phyloP scores from a whole-genome alignment of 1,140 invertebrate genomes.

The Sitophilus oryzae region DNA sequence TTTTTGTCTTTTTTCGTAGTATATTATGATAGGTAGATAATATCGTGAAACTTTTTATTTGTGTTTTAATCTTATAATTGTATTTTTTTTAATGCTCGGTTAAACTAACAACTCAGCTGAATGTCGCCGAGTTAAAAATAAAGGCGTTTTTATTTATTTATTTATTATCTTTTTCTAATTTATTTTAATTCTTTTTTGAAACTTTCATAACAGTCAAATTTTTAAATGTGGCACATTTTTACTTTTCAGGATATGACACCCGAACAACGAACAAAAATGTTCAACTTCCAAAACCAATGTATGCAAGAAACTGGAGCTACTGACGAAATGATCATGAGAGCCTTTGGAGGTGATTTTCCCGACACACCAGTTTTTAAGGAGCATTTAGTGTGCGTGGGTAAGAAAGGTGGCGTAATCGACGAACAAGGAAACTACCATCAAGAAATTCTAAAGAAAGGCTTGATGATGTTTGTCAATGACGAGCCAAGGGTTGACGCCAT shows the following conservation, averaged over 20 bases:
- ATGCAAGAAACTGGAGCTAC: constrained; percentile 11
- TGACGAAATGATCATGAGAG: constrained; percentile 5
- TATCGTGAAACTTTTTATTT: too few species aligned
- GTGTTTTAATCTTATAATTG: too few species aligned
- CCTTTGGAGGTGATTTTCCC: constrained; percentile 2
- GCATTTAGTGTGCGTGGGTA: constrained; percentile 1
- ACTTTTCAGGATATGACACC: constrained; percentile 36
- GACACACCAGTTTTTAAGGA: constrained; percentile 5
- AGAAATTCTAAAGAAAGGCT: background rate
- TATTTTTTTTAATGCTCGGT: too few species aligned
- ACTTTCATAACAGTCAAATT: background rate
- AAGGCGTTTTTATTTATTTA: too few species aligned
- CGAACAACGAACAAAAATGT: constrained; percentile 47
- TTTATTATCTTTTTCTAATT: too few species aligned
- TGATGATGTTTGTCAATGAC: constrained; percentile 2
- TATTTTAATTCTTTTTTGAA: too few species aligned
- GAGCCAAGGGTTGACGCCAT: background rate
- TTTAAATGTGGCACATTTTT: background rate
- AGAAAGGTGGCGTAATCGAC: background rate
- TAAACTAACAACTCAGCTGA: too few species aligned
- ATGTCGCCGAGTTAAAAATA: too few species aligned
- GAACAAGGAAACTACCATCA: background rate
- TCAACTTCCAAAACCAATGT: constrained; percentile 36
- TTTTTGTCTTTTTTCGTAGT: too few species aligned
- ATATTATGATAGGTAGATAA: too few species aligned